Base-by-base conservation (phyloP, 2,888 invertebrate species). In the Lutraria lutraria region DNA sequence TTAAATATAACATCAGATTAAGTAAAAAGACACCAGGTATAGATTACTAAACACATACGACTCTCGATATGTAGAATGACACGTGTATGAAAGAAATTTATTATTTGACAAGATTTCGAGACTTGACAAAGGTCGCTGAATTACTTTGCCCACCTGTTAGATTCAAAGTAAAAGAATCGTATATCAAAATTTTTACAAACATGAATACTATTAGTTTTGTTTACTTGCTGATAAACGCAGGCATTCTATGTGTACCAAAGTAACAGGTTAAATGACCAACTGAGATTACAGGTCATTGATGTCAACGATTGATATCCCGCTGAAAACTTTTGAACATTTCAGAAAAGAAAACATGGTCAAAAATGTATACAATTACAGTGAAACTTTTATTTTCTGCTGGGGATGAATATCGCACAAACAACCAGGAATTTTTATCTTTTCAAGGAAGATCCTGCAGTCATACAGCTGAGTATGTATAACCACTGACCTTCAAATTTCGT, bases 201-300 rank as follows among this genome's bases (percentile, higher is more conserved):
- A 85, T 53, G 76, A 79, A 85, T 54, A 79, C 63, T 52, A 43
- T 83, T 68, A 43, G n/a, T 53, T 25, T 25, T 83, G 85, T 85
- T 85, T 85, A 85, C 85, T 34, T 54, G 76, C 25, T 21, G 85
- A 85, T 85, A 85, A 85, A 85, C 31, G 19, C 56, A 31, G 79
- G 85, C 85, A 85, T 85, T 85, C 79, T 79, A 79, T 72, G 25
- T 34, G 56, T 76, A 76, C 85, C 85, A 85, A 76, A 85, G 85
- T 85, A 79, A 85, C 85, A 31, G 54, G 56, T 79, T 29, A 43
- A 85, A 16, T 76, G 85, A 79, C 85, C 79, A 79, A 34, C 54
- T 29, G 4, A 85, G 79, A 79, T 79, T 85, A 79, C 16, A 31
- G 16, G 31, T 31, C 76, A 34, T 34, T 15, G 34, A 34, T 76